Percentiles rank a stretch among this genome's conserved stretches.
phyloP scores from a whole-genome alignment of 2,113 vertebrate species.

The Grammomys surdaster region DNA sequence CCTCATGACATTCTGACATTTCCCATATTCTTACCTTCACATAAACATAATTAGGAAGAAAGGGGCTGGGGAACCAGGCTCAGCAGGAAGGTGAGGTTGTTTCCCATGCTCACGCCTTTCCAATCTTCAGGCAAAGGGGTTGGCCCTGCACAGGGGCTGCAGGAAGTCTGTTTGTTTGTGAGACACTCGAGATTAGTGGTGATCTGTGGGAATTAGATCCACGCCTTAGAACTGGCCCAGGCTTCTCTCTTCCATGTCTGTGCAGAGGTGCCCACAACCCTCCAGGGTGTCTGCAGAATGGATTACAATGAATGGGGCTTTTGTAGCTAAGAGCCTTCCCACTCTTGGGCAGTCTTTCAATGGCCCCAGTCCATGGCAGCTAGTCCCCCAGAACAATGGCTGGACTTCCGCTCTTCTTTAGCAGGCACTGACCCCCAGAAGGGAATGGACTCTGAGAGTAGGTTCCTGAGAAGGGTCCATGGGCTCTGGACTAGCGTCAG shows the following conservation, averaged over 20 bases:
- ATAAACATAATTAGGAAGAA: conserved; percentile 68
- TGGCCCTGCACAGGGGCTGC: conserved; percentile 11
- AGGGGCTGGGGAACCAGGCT: conserved; percentile 2
- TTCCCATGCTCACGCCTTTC: conserved; percentile 46
- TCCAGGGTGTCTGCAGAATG: conserved; percentile 68
- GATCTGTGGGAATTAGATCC: conserved; percentile 53
- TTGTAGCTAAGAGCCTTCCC: conserved; percentile 58
- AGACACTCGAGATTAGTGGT: conserved; percentile 30
- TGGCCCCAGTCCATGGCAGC: conserved; percentile 49
- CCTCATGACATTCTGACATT: conserved; percentile 74
- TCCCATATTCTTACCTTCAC: conserved; percentile 64
- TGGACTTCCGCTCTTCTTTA: conserved; percentile 45
- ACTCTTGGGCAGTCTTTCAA: conserved; percentile 56
- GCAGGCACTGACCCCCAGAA: neutral
- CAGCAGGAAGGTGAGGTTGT: conserved; percentile 12
- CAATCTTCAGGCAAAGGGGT: neutral
- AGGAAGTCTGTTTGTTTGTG: conserved; percentile 52
- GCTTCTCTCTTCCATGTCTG: conserved; percentile 58
- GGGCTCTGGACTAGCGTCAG: neutral
- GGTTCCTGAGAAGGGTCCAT: neutral
- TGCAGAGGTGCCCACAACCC: conserved; percentile 50
- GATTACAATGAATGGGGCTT: conserved; percentile 58
- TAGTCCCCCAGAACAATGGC: conserved; percentile 34
- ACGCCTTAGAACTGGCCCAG: conserved; percentile 28
- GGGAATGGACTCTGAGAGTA: neutral